A percentile compares a stretch with the other conserved stretches of the same genome.
These are phyloP conservation scores for Champsocephalus esox DNA, from an alignment of 2,797 vertebrate genomes.

Conservation along the genomic window DNA sequence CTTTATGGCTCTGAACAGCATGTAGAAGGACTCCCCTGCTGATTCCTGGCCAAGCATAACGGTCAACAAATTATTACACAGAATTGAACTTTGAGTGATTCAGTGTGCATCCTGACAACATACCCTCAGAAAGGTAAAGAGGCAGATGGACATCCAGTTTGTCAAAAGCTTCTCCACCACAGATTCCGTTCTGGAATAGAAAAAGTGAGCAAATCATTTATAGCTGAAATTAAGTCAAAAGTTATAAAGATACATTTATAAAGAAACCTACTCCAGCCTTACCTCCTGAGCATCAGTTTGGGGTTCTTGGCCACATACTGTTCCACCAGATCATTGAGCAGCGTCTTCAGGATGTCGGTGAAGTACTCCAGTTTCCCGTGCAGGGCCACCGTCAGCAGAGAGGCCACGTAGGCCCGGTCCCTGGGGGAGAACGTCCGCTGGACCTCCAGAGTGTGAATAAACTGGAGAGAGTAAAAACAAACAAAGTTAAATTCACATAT, in stretches of 20 bases:
- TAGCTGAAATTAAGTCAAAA: not conserved
- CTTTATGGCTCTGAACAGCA: conserved; percentile 97
- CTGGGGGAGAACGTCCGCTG: conserved; percentile 95
- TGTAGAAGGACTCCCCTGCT: conserved; percentile 95
- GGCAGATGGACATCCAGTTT: conserved; percentile 99
- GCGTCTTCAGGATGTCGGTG: conserved; percentile 96
- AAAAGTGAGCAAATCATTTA: not conserved
- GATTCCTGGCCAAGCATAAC: conserved; percentile 86
- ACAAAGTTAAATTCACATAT: no score
- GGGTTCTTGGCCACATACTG: conserved; percentile 98
- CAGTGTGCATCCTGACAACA: conserved; percentile 25
- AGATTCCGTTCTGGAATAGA: conserved; percentile 90
- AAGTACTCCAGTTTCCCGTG: conserved; percentile 98
- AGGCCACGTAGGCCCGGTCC: conserved; percentile 96
- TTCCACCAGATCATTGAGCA: conserved; percentile 94
- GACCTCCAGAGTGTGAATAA: conserved; percentile 96
- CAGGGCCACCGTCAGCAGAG: conserved; percentile 93
- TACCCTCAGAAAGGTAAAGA: conserved; percentile 95
- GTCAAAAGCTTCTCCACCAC: conserved; percentile 98
- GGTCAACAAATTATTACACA: conserved; percentile 11
- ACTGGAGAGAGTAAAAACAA: conserved; percentile 75
- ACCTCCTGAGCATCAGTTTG: conserved; percentile 97
- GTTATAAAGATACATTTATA: no score
- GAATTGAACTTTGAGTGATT: not conserved
- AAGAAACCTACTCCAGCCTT: conserved; percentile 21